Percentiles rank a stretch among this genome's conserved stretches.
phyloP scores from a whole-genome alignment of 2,113 vertebrate species.

The Platichthys stellatus region DNA sequence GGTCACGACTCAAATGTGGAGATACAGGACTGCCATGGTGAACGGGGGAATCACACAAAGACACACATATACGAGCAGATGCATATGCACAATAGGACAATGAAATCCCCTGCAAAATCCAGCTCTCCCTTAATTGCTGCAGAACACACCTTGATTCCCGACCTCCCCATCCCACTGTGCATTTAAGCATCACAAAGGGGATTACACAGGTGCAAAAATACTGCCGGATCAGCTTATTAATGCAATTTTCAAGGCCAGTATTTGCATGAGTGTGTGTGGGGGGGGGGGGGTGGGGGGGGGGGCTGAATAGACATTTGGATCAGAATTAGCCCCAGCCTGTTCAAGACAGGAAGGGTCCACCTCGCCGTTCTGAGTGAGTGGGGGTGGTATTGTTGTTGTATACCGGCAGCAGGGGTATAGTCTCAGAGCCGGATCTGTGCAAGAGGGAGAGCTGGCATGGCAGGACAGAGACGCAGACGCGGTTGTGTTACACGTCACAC shows the following conservation, averaged over 20 bases:
- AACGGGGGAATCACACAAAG: constrained; percentile 32
- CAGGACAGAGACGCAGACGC: background rate
- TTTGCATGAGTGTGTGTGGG: constrained; percentile 62
- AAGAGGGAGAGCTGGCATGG: background rate
- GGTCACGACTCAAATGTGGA: constrained; percentile 73
- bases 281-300: too few species aligned
- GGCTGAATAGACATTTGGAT: constrained; percentile 65
- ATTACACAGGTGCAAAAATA: constrained; percentile 77
- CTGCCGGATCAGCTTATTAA: constrained; percentile 72
- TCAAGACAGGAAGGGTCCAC: background rate
- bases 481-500: background rate
- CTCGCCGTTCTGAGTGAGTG: background rate
- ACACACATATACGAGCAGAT: constrained; percentile 41
- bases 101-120: constrained; percentile 56
- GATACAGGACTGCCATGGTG: constrained; percentile 49
- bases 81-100: constrained; percentile 67
- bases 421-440: background rate
- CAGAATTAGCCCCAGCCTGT: constrained; percentile 8
- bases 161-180: constrained; percentile 48
- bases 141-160: constrained; percentile 71
- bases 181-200: constrained; percentile 71
- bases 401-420: background rate
- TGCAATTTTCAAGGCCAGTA: constrained; percentile 68
- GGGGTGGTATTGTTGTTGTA: background rate
- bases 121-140: constrained; percentile 47